Evolutionary conservation across 1,140 invertebrate species (phyloP), one percentile per base, ranked within the genome.

Genomic region (Aphidius gifuensis): DNA sequence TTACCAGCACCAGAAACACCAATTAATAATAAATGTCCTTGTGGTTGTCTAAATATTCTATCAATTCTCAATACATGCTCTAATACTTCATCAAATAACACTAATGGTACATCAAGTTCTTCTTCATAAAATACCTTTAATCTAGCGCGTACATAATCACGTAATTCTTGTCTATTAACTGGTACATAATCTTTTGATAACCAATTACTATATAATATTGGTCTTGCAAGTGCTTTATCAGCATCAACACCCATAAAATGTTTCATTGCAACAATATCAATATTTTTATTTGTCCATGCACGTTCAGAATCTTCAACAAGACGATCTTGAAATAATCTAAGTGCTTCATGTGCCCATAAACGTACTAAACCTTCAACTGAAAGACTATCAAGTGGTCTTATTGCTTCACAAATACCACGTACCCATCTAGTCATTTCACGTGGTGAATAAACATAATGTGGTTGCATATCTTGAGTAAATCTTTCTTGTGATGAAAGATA

Each of bases 401-500:
- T 97, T 4, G 97, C 97, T 83, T 99, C 98, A 80, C 96, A 98
- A 64, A 99, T 99, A 63, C 98, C 98, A 53, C 98, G 85, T 5
- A 99, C 97, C 98, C 98, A 99, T 64, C 98, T 82, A 0, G 98
- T 99, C 92, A 99, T 95, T 83, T 99, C 98, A 79, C 98, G 86
- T n/a, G 98, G 98, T 64, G 96, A 98, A 82, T 99, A 99, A 1
- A 99, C 95, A 77, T 99, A 99, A 80, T 99, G 98, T 1, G 98
- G 98, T 79, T 99, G 98, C 94, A 99, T 99, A 78, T 99, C 98
- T 83, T 99, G 97, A 1, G 97, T 99, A 77, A 99, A 99, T 56
- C 90, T 85, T 78, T 99, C 97, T 85, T 99, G 97, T 9, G 96
- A 98, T 8, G 90, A 87, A 3, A 99, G 83, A 82, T 99, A 99